Conservation (phyloP, 2,797 vertebrate genomes). For the Huso huso region DNA sequence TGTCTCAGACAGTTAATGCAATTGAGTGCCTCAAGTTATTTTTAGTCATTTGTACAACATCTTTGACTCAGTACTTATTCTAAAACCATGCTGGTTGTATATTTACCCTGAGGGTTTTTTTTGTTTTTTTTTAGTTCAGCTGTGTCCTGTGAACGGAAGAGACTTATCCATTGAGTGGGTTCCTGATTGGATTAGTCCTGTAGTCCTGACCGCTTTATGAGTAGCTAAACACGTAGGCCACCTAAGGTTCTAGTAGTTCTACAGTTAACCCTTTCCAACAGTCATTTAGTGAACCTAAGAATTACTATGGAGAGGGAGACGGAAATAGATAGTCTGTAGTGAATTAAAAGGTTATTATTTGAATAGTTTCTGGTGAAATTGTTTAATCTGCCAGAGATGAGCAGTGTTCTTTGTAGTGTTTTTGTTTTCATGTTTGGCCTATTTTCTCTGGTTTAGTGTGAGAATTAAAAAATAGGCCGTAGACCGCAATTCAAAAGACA, state of each 20-base stretch:
- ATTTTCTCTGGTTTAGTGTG: too few relatives aligned
- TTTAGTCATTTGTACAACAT: neutral
- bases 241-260: neutral
- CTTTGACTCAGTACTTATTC: neutral
- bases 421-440: too few relatives aligned
- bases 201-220: neutral
- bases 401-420: too few relatives aligned
- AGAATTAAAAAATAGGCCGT: too few relatives aligned
- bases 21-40: neutral
- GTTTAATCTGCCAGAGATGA: too few relatives aligned
- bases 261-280: neutral
- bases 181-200: neutral
- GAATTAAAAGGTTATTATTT: too few relatives aligned
- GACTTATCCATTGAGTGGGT: neutral
- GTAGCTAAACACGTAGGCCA: neutral
- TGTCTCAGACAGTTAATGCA: too few relatives aligned
- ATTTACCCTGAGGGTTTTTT: neutral
- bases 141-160: slow-evolving; percentile 3
- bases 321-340: too few relatives aligned
- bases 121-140: neutral
- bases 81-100: neutral
- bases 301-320: too few relatives aligned
- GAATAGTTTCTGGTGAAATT: too few relatives aligned
- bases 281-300: too few relatives aligned
- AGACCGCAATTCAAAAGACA: too few relatives aligned